These are phyloP conservation scores for Leucophenga varia DNA, from an alignment of 1,140 invertebrate species.

Conservation along the genomic window DNA sequence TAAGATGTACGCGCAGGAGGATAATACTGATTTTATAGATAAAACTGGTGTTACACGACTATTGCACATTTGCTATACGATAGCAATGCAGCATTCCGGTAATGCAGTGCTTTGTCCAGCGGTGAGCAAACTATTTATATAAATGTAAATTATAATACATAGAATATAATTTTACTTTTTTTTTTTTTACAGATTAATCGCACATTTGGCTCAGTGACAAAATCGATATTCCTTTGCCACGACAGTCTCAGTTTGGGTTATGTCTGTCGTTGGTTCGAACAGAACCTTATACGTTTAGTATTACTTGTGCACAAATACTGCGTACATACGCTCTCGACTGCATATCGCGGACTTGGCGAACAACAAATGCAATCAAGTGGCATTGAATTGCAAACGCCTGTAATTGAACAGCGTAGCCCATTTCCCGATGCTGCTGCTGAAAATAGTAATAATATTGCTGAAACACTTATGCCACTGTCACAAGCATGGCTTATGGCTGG, in stretches of 20 bases:
- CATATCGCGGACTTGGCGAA: constrained; percentile 69
- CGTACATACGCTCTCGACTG: constrained; percentile 75
- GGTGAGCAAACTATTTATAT: constrained; percentile 10
- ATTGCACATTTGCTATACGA: constrained; percentile 70
- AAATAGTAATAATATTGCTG: constrained; percentile 17
- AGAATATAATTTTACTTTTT: constrained; percentile 13
- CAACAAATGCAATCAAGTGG: constrained; percentile 60
- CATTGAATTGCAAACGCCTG: constrained; percentile 73
- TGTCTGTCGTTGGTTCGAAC: constrained; percentile 76
- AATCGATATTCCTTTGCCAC: constrained; percentile 79
- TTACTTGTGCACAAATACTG: constrained; percentile 75
- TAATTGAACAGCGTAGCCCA: constrained; percentile 66
- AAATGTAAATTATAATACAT: constrained; percentile 2
- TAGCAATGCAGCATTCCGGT: constrained; percentile 73
- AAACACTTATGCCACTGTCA: constrained; percentile 66
- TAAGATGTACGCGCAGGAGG: constrained; percentile 61
- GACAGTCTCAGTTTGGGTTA: constrained; percentile 70
- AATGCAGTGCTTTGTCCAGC: constrained; percentile 59
- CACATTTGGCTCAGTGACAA: constrained; percentile 69
- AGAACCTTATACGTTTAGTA: constrained; percentile 73
- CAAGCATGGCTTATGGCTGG: constrained; percentile 78
- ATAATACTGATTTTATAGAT: constrained; percentile 51
- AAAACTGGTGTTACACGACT: constrained; percentile 64
- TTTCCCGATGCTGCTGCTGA: constrained; percentile 39
- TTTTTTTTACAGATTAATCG: constrained; percentile 59